A percentile compares a stretch with the other conserved stretches of the same genome.
These are phyloP conservation scores for Athrips mouffetella DNA, from an alignment of 2,888 invertebrate genomes.

Conservation along the genomic window DNA sequence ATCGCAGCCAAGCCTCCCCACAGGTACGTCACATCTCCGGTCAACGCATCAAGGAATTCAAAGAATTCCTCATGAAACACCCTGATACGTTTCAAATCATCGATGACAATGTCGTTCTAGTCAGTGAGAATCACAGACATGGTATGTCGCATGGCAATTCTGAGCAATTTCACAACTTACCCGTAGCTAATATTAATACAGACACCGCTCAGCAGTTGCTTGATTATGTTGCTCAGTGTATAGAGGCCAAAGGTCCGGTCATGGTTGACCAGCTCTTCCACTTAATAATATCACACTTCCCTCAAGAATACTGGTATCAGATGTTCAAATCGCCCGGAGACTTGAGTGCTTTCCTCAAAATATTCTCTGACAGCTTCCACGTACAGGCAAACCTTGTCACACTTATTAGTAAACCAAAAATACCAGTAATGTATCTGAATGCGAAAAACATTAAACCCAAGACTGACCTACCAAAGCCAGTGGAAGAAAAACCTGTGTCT, in stretches of 20 bases:
- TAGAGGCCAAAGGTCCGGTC: slow-evolving; percentile 89
- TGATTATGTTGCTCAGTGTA: slow-evolving; percentile 89
- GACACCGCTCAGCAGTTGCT: slow-evolving; percentile 89
- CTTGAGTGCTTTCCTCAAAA: slow-evolving; percentile 91
- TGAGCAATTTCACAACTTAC: slow-evolving; percentile 82
- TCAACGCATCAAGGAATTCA: slow-evolving; percentile 96
- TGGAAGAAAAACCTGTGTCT: slow-evolving; percentile 57
- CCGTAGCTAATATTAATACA: slow-evolving; percentile 88
- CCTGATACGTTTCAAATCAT: slow-evolving; percentile 91
- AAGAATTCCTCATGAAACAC: slow-evolving; percentile 91
- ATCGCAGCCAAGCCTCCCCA: slow-evolving; percentile 96
- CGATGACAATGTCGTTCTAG: slow-evolving; percentile 90
- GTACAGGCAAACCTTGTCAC: slow-evolving; percentile 95
- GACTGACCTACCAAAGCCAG: slow-evolving; percentile 73
- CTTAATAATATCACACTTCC: slow-evolving; percentile 85
- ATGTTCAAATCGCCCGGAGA: slow-evolving; percentile 95
- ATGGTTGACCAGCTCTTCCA: slow-evolving; percentile 93
- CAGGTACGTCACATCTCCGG: slow-evolving; percentile 97
- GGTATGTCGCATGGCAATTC: slow-evolving; percentile 82
- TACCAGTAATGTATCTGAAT: slow-evolving; percentile 78
- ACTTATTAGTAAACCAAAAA: slow-evolving; percentile 86
- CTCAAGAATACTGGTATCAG: slow-evolving; percentile 87
- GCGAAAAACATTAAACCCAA: slow-evolving; percentile 68
- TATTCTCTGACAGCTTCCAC: slow-evolving; percentile 96
- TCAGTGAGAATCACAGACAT: slow-evolving; percentile 82